Evolutionary conservation across 2,888 invertebrate genomes (phyloP).

Genomic region (Diaphora mendica): DNA sequence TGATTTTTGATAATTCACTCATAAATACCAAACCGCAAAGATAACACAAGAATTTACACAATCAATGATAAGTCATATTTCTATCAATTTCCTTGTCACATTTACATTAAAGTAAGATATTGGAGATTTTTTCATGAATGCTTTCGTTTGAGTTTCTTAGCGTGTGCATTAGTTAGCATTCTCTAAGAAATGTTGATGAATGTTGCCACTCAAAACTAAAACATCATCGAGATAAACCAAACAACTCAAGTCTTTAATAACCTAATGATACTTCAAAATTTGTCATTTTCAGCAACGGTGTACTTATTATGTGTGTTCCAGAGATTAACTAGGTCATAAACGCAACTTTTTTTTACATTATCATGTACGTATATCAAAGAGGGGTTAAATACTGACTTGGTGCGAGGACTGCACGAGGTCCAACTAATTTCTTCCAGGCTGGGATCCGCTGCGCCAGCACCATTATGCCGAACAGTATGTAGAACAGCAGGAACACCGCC

Average conservation of each 20-base stretch:
- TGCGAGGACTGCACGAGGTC: conserved; percentile 69
- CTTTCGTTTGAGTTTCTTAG: background rate
- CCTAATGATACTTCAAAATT: background rate
- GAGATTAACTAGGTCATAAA: background rate
- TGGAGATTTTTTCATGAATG: background rate
- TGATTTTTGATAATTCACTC: background rate
- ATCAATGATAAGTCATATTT: background rate
- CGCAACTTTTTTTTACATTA: background rate
- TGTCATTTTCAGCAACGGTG: no score
- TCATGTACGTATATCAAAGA: background rate
- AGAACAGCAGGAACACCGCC: conserved; percentile 69
- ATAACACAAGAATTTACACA: background rate
- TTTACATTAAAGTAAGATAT: background rate
- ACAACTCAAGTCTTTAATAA: background rate
- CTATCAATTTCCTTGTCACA: background rate
- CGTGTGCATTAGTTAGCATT: background rate
- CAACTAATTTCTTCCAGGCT: conserved; percentile 59
- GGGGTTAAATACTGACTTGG: conserved; percentile 2
- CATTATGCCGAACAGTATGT: conserved; percentile 67
- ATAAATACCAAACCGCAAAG: background rate
- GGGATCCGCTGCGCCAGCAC: conserved; percentile 75
- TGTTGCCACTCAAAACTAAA: background rate
- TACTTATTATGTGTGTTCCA: background rate
- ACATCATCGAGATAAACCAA: background rate
- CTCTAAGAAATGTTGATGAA: background rate